Conservation (phyloP, 2,113 vertebrate genomes). For the Deroptyus accipitrinus region DNA sequence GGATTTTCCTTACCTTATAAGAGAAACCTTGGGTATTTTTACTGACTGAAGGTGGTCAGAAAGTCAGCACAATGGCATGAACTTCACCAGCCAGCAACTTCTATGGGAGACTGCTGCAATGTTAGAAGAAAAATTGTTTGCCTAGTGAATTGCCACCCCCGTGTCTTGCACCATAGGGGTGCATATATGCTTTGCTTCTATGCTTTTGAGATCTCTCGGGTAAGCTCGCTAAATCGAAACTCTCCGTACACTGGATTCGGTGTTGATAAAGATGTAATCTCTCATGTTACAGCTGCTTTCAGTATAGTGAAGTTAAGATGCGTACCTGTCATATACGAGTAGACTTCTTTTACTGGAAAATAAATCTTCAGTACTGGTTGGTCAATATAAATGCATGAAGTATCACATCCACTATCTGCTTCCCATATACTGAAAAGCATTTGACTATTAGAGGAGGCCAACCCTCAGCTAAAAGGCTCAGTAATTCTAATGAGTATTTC, state of each 20-base stretch:
- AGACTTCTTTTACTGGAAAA: not conserved
- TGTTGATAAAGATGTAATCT: not conserved
- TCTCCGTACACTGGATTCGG: not conserved
- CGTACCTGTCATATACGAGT: not conserved
- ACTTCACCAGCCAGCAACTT: not conserved
- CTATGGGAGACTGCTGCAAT: not conserved
- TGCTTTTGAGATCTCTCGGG: not conserved
- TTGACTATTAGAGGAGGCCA: not conserved
- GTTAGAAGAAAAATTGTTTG: not conserved
- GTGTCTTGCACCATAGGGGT: not conserved
- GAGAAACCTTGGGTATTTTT: not conserved
- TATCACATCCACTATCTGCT: not conserved
- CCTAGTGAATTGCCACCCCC: not conserved
- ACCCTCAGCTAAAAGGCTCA: not conserved
- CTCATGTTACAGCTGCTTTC: not conserved
- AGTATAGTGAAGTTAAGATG: not conserved
- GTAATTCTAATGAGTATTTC: not conserved
- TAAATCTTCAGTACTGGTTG: not conserved
- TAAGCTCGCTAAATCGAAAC: not conserved
- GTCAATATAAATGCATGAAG: not conserved
- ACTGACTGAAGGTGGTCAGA: not conserved
- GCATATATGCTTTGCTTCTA: not conserved
- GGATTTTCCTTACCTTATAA: not conserved
- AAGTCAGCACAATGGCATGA: not conserved
- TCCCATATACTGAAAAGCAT: not conserved